Evolutionary conservation across 1,140 invertebrate genomes (phyloP), one percentile per base, ranked within the genome.

Genomic region (Brachionus plicatilis): DNA sequence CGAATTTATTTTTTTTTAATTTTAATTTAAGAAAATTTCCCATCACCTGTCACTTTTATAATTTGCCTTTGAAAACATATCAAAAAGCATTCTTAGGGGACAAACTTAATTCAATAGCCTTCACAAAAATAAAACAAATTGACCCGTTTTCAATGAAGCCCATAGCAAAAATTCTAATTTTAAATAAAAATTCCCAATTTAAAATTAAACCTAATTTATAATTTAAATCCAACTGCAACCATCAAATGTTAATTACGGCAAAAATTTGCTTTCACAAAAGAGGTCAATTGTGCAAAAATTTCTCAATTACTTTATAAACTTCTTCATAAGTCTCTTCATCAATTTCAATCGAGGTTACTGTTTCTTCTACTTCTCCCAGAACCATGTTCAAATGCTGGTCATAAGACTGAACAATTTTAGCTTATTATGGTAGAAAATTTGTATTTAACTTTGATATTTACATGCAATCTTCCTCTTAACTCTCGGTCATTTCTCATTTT

Each of bases 321-420:
- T 99, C 96, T 92, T 99, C 97, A 88, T 97, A 99, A 1, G 96
- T 98, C 92, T 99, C 97, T 90, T 99, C 97, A 89, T 99, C 97
- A 84, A 99, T 98, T 92, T 98, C 96, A 72, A 97, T 93, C 14
- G 95, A 95, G 33, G 96, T 99, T 1, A 98, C 94, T 0, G 96
- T 98, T 91, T 99, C 97, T 91, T 99, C 96, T 0, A 97, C 97
- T 91, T 99, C 96, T 50, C 96, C 95, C 12, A 99, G 90, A 0
- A 99, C 95, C 95, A 99, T 98, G 88, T 99, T 99, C 86, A 99
- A 92, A 92, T 99, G 97, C 89, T 99, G 97, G 91, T 99, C 97
- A 90, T 97, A 99, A 1, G 97, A 96, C 94, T 98, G 11, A 47
- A 83, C 78, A 82, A 29, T 60, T 27, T 60, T 20, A 60, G 53